Base-by-base conservation (phyloP, 2,113 vertebrate genomes). In the Chionodraco myersi region DNA sequence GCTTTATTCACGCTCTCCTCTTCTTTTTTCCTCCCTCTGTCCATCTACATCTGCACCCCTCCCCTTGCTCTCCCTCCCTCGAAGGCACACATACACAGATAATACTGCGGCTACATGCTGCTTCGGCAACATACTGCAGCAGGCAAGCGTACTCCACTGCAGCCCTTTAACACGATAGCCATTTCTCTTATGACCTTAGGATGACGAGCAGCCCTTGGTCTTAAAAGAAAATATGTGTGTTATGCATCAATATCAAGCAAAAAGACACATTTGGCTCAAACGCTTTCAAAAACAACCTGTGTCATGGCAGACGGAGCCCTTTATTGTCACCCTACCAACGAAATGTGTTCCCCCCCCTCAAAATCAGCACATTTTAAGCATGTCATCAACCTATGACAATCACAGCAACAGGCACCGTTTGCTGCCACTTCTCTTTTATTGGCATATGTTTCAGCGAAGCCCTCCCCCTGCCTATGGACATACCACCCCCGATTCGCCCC, bases 101-200 rank as follows among this genome's bases (percentile, higher is more conserved):
- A 90, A 91, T 82, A 85, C 92, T 89, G 86, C 81, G 71, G 90
- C 86, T 89, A 83, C 86, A 88, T 84, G 86, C 84, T 88, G 88
- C 91, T 90, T 86, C 65, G 88, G 88, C 86, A 92, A 88, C 86
- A 90, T 61, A 92, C 88, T 92, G 91, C 93, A 91, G 90, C 86
- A 91, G 85, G 80, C 82, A 52, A 58, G 75, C 71, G n/a, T 53
- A 54, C 86, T 83, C 85, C 77, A 76, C 87, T 89, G 88, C 89
- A 94, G 93, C 84, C 78, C 70, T 86, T 84, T 56, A 76, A 87
- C 84, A 88, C 87, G 90, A 86, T 76, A 83, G 83, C 79, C 60
- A 41, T 85, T 87, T 88, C 77, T 86, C 85, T 77, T 60, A 80
- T 89, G 91, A 90, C 90, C 89, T 85, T 60, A 79, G 53, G 72